Conservation (phyloP, 2,797 vertebrate species). For the Coluber constrictor region DNA sequence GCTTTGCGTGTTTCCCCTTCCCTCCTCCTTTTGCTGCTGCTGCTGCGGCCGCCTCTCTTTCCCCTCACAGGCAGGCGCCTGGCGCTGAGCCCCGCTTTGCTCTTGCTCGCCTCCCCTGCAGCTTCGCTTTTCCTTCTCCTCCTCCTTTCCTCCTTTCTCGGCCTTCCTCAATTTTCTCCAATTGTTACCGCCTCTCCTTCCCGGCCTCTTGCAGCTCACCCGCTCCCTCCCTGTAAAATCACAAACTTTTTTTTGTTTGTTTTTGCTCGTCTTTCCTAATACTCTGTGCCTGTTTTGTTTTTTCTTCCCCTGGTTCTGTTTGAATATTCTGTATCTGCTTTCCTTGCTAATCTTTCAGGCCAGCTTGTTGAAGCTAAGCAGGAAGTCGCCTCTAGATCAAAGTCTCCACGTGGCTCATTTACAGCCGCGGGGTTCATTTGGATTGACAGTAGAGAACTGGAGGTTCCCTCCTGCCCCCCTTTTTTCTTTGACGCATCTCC, state of each 20-base stretch:
- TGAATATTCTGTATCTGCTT: not conserved
- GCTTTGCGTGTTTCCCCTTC: not conserved
- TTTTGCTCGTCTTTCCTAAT: too few species aligned
- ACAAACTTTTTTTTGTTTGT: not conserved
- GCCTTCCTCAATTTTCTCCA: not conserved
- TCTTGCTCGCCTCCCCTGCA: conserved; percentile 7
- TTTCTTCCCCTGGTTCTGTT: not conserved
- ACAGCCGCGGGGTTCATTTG: conserved; percentile 37
- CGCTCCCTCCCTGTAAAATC: not conserved
- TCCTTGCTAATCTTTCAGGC: conserved; percentile 10
- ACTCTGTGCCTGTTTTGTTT: too few species aligned
- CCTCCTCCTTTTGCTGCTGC: not conserved
- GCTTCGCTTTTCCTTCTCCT: not conserved
- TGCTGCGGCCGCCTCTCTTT: not conserved
- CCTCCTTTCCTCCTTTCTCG: not conserved
- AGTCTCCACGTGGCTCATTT: conserved; percentile 69
- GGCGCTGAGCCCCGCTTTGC: conserved; percentile 4
- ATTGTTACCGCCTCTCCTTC: conserved; percentile 10
- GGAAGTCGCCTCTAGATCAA: conserved; percentile 58
- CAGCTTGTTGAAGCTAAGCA: conserved; percentile 43
- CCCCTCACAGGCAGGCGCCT: not conserved
- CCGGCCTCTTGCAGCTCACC: not conserved
- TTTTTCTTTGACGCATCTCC: conserved; percentile 18
- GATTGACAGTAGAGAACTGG: conserved; percentile 8
- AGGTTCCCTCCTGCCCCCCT: not conserved